phyloP scores from a whole-genome alignment of 2,888 invertebrate genomes.

The Philhelius pedissequus region DNA sequence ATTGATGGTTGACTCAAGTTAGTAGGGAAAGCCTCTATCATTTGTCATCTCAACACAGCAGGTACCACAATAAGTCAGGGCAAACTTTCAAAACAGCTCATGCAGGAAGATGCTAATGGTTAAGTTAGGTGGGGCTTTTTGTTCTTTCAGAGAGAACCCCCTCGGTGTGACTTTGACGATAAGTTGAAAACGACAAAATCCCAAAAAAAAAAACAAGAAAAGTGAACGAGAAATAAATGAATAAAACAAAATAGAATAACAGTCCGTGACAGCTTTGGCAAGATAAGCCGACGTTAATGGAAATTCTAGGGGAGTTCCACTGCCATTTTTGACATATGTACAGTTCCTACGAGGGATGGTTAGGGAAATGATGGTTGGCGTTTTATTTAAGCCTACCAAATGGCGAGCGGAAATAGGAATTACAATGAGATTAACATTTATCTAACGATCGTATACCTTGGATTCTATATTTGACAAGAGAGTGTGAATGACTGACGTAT shows the following conservation, averaged over 20 bases:
- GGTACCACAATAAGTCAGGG: slow-evolving; percentile 43
- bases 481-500: background rate
- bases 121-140: background rate
- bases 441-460: background rate
- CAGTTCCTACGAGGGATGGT: background rate
- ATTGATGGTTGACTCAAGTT: slow-evolving; percentile 63
- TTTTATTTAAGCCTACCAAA: background rate
- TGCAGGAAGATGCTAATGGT: slow-evolving; percentile 28
- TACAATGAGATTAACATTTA: slow-evolving; percentile 1
- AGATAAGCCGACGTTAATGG: slow-evolving; percentile 56
- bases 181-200: slow-evolving; percentile 13
- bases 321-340: background rate
- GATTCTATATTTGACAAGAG: background rate
- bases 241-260: slow-evolving; percentile 15
- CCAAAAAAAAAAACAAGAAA: too few species aligned
- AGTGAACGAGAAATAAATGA: background rate
- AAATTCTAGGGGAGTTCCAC: background rate
- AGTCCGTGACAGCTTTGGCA: slow-evolving; percentile 32
- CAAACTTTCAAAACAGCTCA: background rate
- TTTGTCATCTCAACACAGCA: slow-evolving; percentile 66
- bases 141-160: background rate
- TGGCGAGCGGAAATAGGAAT: background rate
- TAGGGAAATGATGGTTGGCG: background rate
- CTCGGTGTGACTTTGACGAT: slow-evolving; percentile 7
- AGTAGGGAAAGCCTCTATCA: slow-evolving; percentile 46